Percentiles rank a stretch among this genome's conserved stretches.
Evolutionary conservation across 1,140 invertebrate species (phyloP).

Genomic region (Diabrotica undecimpunctata): DNA sequence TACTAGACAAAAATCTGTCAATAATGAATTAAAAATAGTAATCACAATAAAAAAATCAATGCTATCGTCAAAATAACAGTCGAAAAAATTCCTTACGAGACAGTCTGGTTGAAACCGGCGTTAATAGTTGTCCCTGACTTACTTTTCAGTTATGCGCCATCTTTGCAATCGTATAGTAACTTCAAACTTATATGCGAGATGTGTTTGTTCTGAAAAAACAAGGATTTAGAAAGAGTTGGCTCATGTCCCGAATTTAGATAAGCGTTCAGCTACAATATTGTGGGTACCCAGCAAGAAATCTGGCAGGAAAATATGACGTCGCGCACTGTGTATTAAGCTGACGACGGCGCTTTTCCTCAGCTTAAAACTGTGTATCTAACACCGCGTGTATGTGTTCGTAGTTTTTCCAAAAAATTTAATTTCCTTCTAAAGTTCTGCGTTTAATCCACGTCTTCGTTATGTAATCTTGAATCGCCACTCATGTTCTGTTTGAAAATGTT

Average conservation of each 20-base stretch:
- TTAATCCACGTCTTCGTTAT: constrained; percentile 4
- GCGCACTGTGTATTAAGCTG: constrained; percentile 2
- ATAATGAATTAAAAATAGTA: no score
- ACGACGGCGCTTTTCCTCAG: background rate
- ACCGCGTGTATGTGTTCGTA: constrained; percentile 8
- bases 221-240: constrained; percentile 17
- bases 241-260: constrained; percentile 12
- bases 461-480: background rate
- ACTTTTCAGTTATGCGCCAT: background rate
- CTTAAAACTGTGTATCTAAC: constrained; percentile 4
- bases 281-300: constrained; percentile 6
- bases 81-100: no score
- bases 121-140: background rate
- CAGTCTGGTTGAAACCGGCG: background rate
- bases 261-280: constrained; percentile 12
- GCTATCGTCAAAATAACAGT: no score
- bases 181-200: background rate
- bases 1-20: no score
- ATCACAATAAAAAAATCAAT: no score
- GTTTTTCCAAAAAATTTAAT: background rate
- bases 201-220: constrained; percentile 8
- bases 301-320: constrained; percentile 12
- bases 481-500: background rate
- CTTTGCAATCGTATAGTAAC: background rate
- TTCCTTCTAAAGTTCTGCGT: background rate